Conservation (phyloP, 37 sponge, comb jelly and placozoan genomes). For the Theonella swinhoei region DNA sequence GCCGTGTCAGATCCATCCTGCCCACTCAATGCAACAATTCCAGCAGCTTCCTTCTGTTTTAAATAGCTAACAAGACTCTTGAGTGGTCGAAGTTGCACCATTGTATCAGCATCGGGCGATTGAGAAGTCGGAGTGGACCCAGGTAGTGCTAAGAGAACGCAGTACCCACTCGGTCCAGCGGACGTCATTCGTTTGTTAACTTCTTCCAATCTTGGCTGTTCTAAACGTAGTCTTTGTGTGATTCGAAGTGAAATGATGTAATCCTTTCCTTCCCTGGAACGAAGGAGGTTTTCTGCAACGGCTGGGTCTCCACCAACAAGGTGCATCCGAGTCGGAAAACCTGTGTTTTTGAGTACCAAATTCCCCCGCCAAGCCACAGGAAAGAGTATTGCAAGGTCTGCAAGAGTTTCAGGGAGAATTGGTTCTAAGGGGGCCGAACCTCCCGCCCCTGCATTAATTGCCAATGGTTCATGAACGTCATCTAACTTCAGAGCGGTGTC, state of each 20-base stretch:
- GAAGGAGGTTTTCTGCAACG: conserved; percentile 68
- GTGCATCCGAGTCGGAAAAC: conserved; percentile 90
- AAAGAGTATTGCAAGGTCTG: conserved; percentile 81
- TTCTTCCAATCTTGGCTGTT: conserved; percentile 91
- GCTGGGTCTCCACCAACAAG: conserved; percentile 91
- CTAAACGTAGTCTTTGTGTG: conserved; percentile 93
- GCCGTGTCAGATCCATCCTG: not conserved
- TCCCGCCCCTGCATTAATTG: conserved; percentile 31
- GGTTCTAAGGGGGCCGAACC: conserved; percentile 9
- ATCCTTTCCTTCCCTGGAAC: conserved; percentile 62
- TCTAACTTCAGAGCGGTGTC: conserved; percentile 68
- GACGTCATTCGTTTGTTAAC: conserved; percentile 85
- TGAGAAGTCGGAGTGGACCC: conserved; percentile 51
- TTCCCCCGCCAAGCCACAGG: conserved; percentile 93
- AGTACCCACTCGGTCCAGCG: conserved; percentile 89
- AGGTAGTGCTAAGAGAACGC: conserved; percentile 88
- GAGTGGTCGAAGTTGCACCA: conserved; percentile 76
- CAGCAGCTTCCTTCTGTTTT: conserved; percentile 95
- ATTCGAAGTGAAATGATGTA: conserved; percentile 57
- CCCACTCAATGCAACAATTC: conserved; percentile 81
- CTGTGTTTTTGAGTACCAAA: conserved; percentile 90
- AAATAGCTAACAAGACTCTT: conserved; percentile 91
- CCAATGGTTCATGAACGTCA: conserved; percentile 51
- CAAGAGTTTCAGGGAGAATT: conserved; percentile 45
- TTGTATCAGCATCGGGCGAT: conserved; percentile 1